Conservation (phyloP, 2,113 vertebrate species). For the Ammodramus savannarum region DNA sequence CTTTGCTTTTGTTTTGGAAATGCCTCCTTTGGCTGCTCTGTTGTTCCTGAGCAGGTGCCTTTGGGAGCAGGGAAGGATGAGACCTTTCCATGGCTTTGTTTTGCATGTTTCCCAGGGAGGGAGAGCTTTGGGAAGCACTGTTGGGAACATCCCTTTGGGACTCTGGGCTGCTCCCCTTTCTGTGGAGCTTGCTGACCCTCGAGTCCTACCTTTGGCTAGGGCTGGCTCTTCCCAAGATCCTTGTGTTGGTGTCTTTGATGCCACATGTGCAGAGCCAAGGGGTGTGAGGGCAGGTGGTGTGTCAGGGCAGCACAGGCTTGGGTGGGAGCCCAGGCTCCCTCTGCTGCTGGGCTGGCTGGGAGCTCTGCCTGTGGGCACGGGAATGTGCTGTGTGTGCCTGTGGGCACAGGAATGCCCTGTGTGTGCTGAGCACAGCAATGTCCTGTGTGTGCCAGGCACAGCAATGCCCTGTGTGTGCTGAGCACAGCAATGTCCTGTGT, state of each 20-base stretch:
- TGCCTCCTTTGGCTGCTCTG: background rate
- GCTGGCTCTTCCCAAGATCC: background rate
- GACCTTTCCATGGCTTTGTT: background rate
- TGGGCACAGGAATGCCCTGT: no score
- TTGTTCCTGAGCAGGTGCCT: background rate
- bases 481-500: no score
- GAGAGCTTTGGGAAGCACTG: background rate
- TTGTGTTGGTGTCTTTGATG: fast-evolving
- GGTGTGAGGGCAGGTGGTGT: fast-evolving
- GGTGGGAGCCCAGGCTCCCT: background rate
- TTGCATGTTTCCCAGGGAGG: background rate
- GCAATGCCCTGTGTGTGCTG: no score
- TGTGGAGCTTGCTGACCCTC: background rate
- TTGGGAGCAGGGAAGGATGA: background rate
- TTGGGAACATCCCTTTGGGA: background rate
- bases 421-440: no score
- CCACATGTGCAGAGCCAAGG: fast-evolving
- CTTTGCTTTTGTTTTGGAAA: background rate
- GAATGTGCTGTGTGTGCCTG: background rate
- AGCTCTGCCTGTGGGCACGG: background rate
- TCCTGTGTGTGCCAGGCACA: no score
- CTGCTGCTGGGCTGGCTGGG: background rate
- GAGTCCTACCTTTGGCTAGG: background rate
- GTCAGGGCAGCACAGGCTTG: fast-evolving
- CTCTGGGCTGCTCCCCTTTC: background rate